phyloP scores from a whole-genome alignment of 2,888 invertebrate species.

The Eristalis pertinax region DNA sequence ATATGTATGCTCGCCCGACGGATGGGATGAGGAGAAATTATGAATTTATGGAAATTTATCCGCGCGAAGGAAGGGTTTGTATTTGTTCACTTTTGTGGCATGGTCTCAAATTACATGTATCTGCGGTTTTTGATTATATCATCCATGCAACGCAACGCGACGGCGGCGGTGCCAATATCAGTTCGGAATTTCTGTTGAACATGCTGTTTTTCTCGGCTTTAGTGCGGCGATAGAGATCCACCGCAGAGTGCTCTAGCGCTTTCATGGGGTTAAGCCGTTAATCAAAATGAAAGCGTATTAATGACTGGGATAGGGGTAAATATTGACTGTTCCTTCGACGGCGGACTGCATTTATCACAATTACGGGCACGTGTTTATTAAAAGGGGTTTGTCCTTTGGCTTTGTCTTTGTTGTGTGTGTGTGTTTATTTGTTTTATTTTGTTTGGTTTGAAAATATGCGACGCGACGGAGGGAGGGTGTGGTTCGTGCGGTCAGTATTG shows the following conservation, averaged over 20 bases:
- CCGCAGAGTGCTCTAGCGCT: constrained; percentile 19
- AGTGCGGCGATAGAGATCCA: constrained; percentile 44
- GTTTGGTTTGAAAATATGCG: background rate
- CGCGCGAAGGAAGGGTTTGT: constrained; percentile 32
- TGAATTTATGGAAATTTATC: constrained; percentile 69
- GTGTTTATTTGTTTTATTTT: background rate
- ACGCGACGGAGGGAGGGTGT: background rate
- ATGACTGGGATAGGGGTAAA: constrained; percentile 68
- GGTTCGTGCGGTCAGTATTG: background rate
- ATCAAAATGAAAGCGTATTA: constrained; percentile 66
- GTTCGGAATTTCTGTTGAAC: constrained; percentile 62
- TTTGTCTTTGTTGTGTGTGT: background rate
- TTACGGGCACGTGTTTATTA: constrained; percentile 50
- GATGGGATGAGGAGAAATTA: constrained; percentile 21
- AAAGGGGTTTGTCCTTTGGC: constrained; percentile 15
- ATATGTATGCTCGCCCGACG: background rate
- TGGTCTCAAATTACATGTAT: constrained; percentile 64
- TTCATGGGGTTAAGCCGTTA: constrained; percentile 69
- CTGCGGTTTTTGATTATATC: constrained; percentile 65
- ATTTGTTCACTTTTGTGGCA: background rate
- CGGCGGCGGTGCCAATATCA: constrained; percentile 43
- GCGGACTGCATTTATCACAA: constrained; percentile 65
- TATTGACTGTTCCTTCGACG: constrained; percentile 48
- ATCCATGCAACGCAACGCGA: background rate
- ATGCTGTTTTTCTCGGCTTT: constrained; percentile 25